Evolutionary conservation across 2,888 invertebrate genomes (phyloP), one percentile per base, ranked within the genome.

Genomic region (Omphaloscelis lunosa): DNA sequence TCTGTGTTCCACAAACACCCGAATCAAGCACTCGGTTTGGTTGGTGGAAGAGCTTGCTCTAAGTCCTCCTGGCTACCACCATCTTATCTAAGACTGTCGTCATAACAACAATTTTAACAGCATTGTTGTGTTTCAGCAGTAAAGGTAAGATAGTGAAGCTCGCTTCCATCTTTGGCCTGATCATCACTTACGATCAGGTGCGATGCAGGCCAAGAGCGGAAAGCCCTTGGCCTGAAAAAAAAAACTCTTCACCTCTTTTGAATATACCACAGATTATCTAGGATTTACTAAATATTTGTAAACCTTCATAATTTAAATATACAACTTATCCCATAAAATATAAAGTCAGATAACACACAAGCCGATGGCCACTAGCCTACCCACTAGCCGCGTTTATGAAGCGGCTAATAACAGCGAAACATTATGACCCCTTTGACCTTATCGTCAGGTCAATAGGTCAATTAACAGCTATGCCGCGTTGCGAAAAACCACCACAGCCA

Each of bases 381-480:
- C 9, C n/a, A 34, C 8, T n/a, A 70, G 34, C 48, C 41, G 15
- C 63, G 15, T 39, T 73, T 83, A 72, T 66, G 80, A 69, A 79
- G 69, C 39, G 51, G 58, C 84, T 84, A 72, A 83, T 83, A 84
- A 72, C 68, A 74, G 73, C 56, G 51, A 27, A 73, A 73, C 51
- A 79, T 71, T 78, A 83, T 68, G 79, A 65, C 68, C 63, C 45
- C 56, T 34, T 59, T 79, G 84, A 75, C 84, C 84, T 78, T 51
- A 72, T 72, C 0, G 68, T 67, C 6, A 39, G 84, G 84, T 84
- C 85, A 84, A 87, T 80, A 69, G 84, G 85, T 87, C 87, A 87
- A 87, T 84, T 84, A 84, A 73, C 73, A 69, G 68, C 66, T 68
- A 27, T 39, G 72, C 72, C 61, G 80, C 85, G 85, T 70, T 80